Base-by-base conservation (phyloP, 2,888 invertebrate genomes). In the Drosophila recens region DNA sequence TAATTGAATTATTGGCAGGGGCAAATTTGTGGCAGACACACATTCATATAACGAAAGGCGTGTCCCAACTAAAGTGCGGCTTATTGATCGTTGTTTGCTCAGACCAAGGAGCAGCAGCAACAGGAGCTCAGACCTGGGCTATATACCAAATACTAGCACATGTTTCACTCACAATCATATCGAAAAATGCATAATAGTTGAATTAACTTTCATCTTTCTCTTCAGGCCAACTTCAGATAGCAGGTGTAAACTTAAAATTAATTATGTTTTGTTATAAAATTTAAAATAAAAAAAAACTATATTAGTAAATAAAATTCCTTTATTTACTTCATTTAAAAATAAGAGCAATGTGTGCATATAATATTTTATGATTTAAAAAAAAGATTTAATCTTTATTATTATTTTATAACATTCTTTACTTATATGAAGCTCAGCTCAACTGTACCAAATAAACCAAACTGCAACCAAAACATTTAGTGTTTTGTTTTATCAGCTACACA, bases 1-100 rank as follows among this genome's bases (percentile, higher is more conserved):
- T 86, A 88, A 86, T 86, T 86, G 87, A 86, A 86, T 86, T 86
- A 86, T 86, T 88, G 88, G 88, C 84, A 82, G 83, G 70, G 69
- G 87, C 84, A 82, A 76, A 82, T 81, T 77, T 75, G 77, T 76
- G 82, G 86, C 79, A 86, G 76, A 54, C 73, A 76, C 74, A 84
- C 77, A 72, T 74, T 67, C 72, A 76, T 84, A 82, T 45, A 20
- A 10, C 38, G 67, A 57, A 3, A 40, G 79, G 72, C 73, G 73
- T 78, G 75, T 17, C 52, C 10, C n/a, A 38, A 52, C 51, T 46
- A 62, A 52, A 64, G 63, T 58, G 69, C 67, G 72, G 71, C 68
- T 84, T 87, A 88, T 86, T 86, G 69, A 86, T 86, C 64, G 87
- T 67, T 88, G 76, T 82, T 88, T 79, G 83, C 75, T 79, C 65